phyloP scores from a whole-genome alignment of 2,888 invertebrate genomes.

The Gortyna flavago region DNA sequence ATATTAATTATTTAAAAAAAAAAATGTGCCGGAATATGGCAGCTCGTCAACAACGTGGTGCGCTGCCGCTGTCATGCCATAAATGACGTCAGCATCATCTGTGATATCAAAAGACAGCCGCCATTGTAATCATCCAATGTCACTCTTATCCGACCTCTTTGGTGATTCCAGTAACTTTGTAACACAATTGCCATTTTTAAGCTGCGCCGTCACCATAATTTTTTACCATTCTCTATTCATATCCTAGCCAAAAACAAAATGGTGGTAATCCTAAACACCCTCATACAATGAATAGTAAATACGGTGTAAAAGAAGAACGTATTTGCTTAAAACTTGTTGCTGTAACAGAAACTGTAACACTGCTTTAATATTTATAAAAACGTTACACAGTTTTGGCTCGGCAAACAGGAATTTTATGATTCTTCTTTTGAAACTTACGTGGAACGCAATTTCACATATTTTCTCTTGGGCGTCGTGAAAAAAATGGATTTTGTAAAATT shows the following conservation, averaged over 20 bases:
- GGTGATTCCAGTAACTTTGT: not conserved
- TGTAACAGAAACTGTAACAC: slow-evolving; percentile 20
- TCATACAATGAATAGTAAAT: slow-evolving; percentile 58
- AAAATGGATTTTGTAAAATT: not conserved
- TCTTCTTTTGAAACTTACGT: not conserved
- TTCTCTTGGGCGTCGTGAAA: not conserved
- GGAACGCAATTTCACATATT: not conserved
- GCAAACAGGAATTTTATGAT: not conserved
- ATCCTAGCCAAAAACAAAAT: slow-evolving; percentile 17
- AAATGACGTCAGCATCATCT: not conserved
- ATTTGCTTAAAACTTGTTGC: slow-evolving; percentile 37
- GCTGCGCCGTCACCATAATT: not conserved
- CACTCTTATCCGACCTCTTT: not conserved
- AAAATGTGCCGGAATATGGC: not conserved
- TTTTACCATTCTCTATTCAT: not conserved
- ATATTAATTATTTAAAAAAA: too few species aligned
- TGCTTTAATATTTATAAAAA: slow-evolving; percentile 51
- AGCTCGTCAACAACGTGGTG: not conserved
- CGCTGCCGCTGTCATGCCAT: not conserved
- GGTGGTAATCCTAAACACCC: slow-evolving; percentile 16
- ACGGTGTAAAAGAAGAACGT: slow-evolving; percentile 25
- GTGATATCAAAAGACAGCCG: not conserved
- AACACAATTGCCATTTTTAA: not conserved
- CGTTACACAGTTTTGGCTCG: not conserved
- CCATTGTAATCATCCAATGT: not conserved